These are phyloP conservation scores for Strix uralensis DNA, from an alignment of 2,113 vertebrate species.

Conservation along the genomic window DNA sequence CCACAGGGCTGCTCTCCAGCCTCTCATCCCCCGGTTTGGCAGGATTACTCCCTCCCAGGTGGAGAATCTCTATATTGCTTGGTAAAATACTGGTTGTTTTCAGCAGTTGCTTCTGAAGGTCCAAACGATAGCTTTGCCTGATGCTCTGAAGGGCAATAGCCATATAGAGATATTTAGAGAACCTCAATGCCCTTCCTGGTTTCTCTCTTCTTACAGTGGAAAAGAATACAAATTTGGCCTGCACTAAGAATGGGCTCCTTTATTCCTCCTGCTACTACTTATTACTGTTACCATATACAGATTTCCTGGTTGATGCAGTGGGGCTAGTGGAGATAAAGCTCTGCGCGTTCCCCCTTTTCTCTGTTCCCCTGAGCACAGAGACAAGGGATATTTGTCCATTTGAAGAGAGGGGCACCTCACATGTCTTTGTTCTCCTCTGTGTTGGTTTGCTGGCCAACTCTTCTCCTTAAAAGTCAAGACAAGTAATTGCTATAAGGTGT, in stretches of 20 bases:
- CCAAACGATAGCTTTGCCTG: neutral
- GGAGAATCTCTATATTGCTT: neutral
- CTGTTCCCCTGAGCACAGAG: neutral
- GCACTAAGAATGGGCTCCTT: neutral
- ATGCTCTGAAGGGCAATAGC: neutral
- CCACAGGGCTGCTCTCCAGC: neutral
- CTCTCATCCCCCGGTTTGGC: neutral
- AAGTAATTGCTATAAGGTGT: neutral
- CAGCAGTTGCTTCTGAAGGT: neutral
- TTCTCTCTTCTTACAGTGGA: neutral
- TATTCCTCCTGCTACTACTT: neutral
- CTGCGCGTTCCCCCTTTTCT: neutral
- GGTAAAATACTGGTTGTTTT: neutral
- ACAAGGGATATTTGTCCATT: neutral
- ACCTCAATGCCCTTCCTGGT: neutral
- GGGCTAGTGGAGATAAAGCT: neutral
- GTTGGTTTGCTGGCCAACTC: neutral
- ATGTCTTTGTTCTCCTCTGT: neutral
- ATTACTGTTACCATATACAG: neutral
- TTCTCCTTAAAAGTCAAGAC: neutral
- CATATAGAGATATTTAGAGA: neutral
- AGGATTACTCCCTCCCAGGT: neutral
- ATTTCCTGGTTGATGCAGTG: neutral
- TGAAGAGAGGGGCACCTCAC: neutral
- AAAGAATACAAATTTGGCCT: neutral